Base-by-base conservation (phyloP, 35 echinoderm and acorn worm genomes). In the Heliocidaris erythrogramma region DNA sequence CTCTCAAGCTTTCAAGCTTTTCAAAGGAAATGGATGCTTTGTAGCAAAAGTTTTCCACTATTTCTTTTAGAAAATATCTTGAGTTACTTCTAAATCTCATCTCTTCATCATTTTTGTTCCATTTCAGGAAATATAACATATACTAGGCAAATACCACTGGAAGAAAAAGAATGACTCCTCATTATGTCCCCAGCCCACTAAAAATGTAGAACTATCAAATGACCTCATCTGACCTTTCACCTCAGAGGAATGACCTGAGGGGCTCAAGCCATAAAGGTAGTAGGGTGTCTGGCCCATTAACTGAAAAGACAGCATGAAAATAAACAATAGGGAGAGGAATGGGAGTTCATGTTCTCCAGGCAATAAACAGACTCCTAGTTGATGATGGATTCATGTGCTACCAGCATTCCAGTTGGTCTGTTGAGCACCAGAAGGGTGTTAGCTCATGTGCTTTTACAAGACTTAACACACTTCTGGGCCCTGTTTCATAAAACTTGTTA, bases 231-330 rank as follows among this genome's bases (percentile, higher is more conserved):
- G 65, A 78, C 65, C 65, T 78, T n/a, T 78, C 65, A 78, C 65
- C 65, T 78, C 27, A 2, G 52, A 78, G 27, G 65, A 78, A 78
- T 78, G 65, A 78, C 65, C 65, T 27, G 65, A 78, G 65, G 65
- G 65, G 65, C 65, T 78, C 65, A 21, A 78, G 65, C 65, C 18
- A 78, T 78, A 18, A 78, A 18, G 18, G 65, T n/a, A 7, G 65
- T n/a, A 78, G 65, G 65, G 65, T 78, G 65, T 78, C 65, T 78
- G 65, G 65, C 65, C 65, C 65, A 78, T 78, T 27, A 78, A 78
- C 65, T n/a, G 21, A 78, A 78, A 7, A 78, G 65, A 78, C 65
- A 78, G 65, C 65, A 78, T 78, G 65, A 78, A 78, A 78, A 78
- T 78, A 78, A 78, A 78, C 65, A 78, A 78, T 78, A n/a, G 27